These are phyloP conservation scores for Apteryx owenii DNA, from an alignment of 2,113 vertebrate species.

Conservation along the genomic window DNA sequence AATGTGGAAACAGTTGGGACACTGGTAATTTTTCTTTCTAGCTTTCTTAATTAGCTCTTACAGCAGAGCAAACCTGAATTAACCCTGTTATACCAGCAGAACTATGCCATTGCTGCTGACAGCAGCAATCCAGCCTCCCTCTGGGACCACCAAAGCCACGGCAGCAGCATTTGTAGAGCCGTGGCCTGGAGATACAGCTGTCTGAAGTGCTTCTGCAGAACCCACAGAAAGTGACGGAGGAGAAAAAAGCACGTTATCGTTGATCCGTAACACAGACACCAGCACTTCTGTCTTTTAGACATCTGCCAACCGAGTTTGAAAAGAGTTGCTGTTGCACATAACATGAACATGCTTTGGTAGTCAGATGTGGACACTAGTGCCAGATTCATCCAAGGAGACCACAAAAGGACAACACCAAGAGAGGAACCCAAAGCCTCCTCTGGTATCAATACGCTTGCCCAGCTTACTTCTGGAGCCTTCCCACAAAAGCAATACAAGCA, in stretches of 20 bases:
- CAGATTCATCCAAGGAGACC: neutral
- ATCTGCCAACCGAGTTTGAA: too few relatives aligned
- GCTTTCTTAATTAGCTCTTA: neutral
- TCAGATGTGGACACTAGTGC: neutral
- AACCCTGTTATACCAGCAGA: rapidly evolving
- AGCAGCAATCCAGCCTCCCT: neutral
- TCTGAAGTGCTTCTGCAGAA: rapidly evolving
- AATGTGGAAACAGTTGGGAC: rapidly evolving
- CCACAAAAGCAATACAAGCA: neutral
- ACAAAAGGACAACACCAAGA: neutral
- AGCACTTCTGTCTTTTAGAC: neutral
- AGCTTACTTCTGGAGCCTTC: rapidly evolving
- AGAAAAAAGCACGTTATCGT: neutral
- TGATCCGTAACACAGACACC: neutral
- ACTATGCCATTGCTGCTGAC: neutral
- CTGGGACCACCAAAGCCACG: neutral
- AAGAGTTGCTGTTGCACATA: neutral
- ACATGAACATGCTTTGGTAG: too few relatives aligned
- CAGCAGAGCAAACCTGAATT: rapidly evolving
- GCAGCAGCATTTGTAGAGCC: neutral
- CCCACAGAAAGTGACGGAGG: neutral
- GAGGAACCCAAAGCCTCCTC: neutral
- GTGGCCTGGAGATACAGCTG: rapidly evolving
- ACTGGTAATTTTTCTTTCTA: neutral
- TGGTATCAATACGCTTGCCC: neutral